Conservation (phyloP, 2,113 vertebrate genomes). For the Cynocephalus volans region DNA sequence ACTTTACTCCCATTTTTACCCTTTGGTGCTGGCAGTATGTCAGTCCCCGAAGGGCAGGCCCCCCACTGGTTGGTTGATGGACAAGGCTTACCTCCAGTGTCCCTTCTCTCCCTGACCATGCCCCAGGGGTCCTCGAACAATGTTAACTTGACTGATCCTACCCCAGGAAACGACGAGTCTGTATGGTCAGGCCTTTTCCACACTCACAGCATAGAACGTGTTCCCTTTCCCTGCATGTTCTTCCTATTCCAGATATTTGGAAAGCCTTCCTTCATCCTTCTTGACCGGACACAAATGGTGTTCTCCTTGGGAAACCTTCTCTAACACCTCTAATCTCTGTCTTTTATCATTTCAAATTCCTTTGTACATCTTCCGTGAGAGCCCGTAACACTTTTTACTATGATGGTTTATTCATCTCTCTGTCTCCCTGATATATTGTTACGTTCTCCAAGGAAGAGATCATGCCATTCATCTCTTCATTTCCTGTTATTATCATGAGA, state of each 20-base stretch:
- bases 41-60: background rate
- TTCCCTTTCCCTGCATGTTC: background rate
- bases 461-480: background rate
- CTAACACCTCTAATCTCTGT: background rate
- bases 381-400: background rate
- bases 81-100: background rate
- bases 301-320: background rate
- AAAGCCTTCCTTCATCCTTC: background rate
- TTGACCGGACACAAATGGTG: background rate
- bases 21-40: background rate
- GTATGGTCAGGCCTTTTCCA: background rate
- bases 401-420: slow-evolving; percentile 26
- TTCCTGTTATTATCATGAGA: slow-evolving; percentile 23
- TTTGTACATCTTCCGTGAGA: background rate
- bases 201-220: background rate
- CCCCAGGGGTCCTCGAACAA: background rate
- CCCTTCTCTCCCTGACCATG: background rate
- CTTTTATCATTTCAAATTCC: background rate
- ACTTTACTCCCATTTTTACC: background rate
- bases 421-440: background rate
- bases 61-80: background rate
- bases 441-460: slow-evolving; percentile 1
- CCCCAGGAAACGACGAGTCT: background rate
- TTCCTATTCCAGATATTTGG: background rate
- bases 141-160: too few relatives aligned